Evolutionary conservation across 2,888 invertebrate genomes (phyloP).

Genomic region (Bembecia ichneumoniformis): DNA sequence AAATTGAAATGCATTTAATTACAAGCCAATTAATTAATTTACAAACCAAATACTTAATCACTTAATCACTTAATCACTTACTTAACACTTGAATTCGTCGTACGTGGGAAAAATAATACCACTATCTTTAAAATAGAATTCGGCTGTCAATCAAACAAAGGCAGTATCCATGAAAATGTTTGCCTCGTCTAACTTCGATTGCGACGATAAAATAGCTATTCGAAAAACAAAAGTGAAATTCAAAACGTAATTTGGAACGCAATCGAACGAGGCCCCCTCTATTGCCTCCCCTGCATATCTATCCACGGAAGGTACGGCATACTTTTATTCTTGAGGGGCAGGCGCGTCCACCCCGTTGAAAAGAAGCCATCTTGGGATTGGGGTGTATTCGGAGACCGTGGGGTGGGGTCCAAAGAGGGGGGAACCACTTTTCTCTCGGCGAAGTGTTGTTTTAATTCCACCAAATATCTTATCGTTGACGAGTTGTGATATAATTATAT

Average conservation of each 20-base stretch:
- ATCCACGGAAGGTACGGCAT: constrained; percentile 57
- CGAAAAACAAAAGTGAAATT: constrained; percentile 23
- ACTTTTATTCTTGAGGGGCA: constrained; percentile 70
- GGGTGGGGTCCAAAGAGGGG: constrained; percentile 30
- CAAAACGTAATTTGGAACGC: constrained; percentile 56
- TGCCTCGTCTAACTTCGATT: neutral
- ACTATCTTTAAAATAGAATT: no score
- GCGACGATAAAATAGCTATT: neutral
- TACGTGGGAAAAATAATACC: no score
- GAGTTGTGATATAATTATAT: constrained; percentile 68
- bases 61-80: no score
- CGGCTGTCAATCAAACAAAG: no score
- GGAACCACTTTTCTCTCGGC: constrained; percentile 62
- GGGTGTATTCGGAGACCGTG: constrained; percentile 23
- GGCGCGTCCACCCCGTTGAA: constrained; percentile 66
- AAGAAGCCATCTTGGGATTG: constrained; percentile 71
- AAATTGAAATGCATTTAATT: no score
- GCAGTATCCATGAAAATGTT: no score
- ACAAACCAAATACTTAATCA: no score
- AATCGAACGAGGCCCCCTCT: constrained; percentile 40
- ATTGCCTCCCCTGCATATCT: constrained; percentile 52
- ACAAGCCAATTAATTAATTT: no score
- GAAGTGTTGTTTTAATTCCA: constrained; percentile 72
- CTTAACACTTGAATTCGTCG: no score
- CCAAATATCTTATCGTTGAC: constrained; percentile 68